Base-by-base conservation (phyloP, 2,888 invertebrate genomes). In the Phytoseiulus persimilis region DNA sequence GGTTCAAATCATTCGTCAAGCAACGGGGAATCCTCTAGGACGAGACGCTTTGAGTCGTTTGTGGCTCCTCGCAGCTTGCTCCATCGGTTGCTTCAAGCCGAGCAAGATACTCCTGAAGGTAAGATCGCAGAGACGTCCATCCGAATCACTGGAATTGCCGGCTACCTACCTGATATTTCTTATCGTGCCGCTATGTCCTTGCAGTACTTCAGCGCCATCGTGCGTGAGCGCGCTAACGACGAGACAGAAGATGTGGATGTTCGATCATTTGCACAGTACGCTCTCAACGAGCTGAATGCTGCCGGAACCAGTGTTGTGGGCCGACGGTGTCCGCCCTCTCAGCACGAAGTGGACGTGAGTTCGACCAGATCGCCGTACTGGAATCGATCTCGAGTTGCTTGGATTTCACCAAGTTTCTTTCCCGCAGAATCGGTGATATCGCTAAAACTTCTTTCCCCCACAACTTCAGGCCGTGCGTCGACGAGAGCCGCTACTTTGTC, bases 31-130 rank as follows among this genome's bases (percentile, higher is more conserved):
- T 92, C 97, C 98, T 0, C 33, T 87, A 28, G 95, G 95, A 90
- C 93, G 95, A 0, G 97, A 97, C 91, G 95, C 96, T 93, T 95
- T 95, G 0, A 96, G 97, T 92, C 94, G 96, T 90, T 95, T 97
- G 31, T 98, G 98, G 98, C 94, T 97, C 83, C 93, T 98, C 0
- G 94, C 98, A 89, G 97, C 97, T 92, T 94, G 98, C 90, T 95
- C 96, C 91, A 96, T 97, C 65, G 97, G 98, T 0, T 96, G 97
- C 31, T 98, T 98, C 94, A 96, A 96, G 92, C 97, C 98, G 0
- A 95, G 95, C 91, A 96, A 96, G 93, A 94, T 95, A 0, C 94
- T 97, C 14, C 95, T 95, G 92, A 96, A 96, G 92, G 94, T 94
- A 91, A 91, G 90, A 14, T n/a, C n/a, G n/a, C n/a, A n/a, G n/a